A percentile compares a stretch with the other conserved stretches of the same genome.
These are phyloP conservation scores for Ichneumon xanthorius DNA, from an alignment of 2,888 invertebrate genomes.

Conservation along the genomic window DNA sequence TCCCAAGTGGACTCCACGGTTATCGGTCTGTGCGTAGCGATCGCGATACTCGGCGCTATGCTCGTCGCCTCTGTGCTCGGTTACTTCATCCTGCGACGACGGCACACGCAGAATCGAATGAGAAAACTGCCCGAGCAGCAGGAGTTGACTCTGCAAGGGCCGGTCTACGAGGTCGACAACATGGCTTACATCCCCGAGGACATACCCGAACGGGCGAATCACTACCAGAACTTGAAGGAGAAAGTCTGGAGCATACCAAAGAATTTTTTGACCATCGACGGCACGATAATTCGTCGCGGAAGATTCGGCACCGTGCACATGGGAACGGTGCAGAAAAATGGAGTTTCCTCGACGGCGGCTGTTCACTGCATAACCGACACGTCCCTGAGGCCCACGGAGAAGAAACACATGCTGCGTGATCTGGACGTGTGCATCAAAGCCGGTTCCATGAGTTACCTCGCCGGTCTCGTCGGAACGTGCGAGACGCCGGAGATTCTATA, in stretches of 20 bases:
- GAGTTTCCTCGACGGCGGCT: slow-evolving; percentile 86
- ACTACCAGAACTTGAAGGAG: slow-evolving; percentile 91
- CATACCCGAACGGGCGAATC: slow-evolving; percentile 88
- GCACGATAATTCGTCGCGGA: slow-evolving; percentile 90
- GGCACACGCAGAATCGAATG: slow-evolving; percentile 84
- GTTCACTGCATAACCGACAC: slow-evolving; percentile 89
- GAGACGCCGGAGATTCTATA: slow-evolving; percentile 91
- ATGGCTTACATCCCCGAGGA: slow-evolving; percentile 92
- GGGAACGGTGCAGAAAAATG: slow-evolving; percentile 89
- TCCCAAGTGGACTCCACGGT: slow-evolving; percentile 74
- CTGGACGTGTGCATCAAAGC: slow-evolving; percentile 90
- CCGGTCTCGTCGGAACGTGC: slow-evolving; percentile 92
- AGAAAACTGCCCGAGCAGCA: slow-evolving; percentile 87
- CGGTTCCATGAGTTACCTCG: slow-evolving; percentile 90
- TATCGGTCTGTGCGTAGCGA: slow-evolving; percentile 87
- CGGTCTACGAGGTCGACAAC: slow-evolving; percentile 93
- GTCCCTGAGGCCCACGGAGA: slow-evolving; percentile 86
- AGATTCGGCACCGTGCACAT: slow-evolving; percentile 92
- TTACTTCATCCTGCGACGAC: slow-evolving; percentile 87
- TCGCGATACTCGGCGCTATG: slow-evolving; percentile 89
- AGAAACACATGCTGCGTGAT: slow-evolving; percentile 88
- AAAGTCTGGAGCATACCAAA: slow-evolving; percentile 91
- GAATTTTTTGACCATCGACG: slow-evolving; percentile 90
- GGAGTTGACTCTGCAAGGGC: slow-evolving; percentile 91
- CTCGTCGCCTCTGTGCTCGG: slow-evolving; percentile 88